Evolutionary conservation across 2,888 invertebrate species (phyloP).

Genomic region (Abscondita cerata): DNA sequence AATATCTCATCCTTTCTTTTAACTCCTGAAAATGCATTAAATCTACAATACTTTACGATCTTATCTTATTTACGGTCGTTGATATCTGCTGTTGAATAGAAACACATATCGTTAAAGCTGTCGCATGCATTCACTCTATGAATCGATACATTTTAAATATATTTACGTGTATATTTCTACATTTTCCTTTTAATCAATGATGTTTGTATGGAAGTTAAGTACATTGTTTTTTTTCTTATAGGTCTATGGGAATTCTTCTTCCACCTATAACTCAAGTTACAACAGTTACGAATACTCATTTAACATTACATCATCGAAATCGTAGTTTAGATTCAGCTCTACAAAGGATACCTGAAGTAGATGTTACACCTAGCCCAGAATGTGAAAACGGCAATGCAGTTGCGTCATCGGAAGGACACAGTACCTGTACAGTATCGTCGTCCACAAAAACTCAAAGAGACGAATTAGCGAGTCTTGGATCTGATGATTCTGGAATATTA

Average conservation of each 20-base stretch:
- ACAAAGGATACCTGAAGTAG: constrained; percentile 88
- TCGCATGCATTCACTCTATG: too few relatives aligned
- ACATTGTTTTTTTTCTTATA: constrained; percentile 54
- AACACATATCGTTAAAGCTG: too few relatives aligned
- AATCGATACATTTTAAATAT: too few relatives aligned
- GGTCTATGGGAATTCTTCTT: constrained; percentile 71
- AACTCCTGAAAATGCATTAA: too few relatives aligned
- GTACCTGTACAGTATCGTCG: constrained; percentile 56
- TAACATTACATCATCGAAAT: constrained; percentile 84
- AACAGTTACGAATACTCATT: constrained; percentile 58
- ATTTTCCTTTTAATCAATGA: too few relatives aligned
- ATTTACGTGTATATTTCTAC: too few relatives aligned
- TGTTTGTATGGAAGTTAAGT: too few relatives aligned
- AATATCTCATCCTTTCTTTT: too few relatives aligned
- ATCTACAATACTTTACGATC: too few relatives aligned
- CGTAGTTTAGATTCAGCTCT: constrained; percentile 89
- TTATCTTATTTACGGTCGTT: too few relatives aligned
- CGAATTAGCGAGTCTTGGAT: constrained; percentile 70
- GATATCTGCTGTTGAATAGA: too few relatives aligned
- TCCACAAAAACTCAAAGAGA: constrained; percentile 63
- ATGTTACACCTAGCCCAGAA: constrained; percentile 71
- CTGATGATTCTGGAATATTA: constrained; percentile 75
- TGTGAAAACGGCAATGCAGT: constrained; percentile 60
- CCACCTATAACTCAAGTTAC: constrained; percentile 67
- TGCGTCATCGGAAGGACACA: constrained; percentile 22